Base-by-base conservation (phyloP, 1,140 invertebrate species). In the Caenorhabditis latens region DNA sequence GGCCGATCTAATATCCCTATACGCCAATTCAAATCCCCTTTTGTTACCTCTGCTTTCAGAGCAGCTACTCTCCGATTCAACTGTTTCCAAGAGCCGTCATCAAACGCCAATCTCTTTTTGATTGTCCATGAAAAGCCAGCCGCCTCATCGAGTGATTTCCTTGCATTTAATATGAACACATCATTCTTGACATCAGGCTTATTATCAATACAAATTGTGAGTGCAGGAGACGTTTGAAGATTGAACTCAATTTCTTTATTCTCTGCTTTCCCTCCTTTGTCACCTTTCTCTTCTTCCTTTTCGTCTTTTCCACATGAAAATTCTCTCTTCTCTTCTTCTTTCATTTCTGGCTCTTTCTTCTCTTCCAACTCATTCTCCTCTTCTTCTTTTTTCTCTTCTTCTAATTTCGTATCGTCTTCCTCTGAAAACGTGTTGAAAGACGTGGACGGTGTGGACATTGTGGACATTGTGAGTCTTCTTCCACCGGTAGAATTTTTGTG, bases 11-110 rank as follows among this genome's bases (percentile, higher is more conserved):
- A n/a, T n/a, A n/a, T n/a, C n/a, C n/a, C n/a, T n/a, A n/a, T n/a
- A n/a, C n/a, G n/a, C n/a, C n/a, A n/a, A n/a, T n/a, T n/a, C n/a
- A n/a, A n/a, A n/a, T 7, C 57, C 4, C 5, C 21, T 58, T 21
- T 21, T 58, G 2, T 48, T 32, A 79, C 71, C 71, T 79, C 71
- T 5, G 71, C 71, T 43, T 24, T 50, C 50, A 79, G 50, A 5
- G 71, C 43, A 16, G 46, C n/a, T 19, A 79, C 50, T 50, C 71
- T n/a, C 7, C 71, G 43, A n/a, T 46, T 79, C 71, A 79, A 50
- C 32, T 79, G 71, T n/a, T 79, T 79, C 71, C 71, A 79, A 46
- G 46, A 79, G 5, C 71, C 71, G 13, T 79, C 71, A 50, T 79
- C 71, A 79, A 79, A 79, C 13, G 71, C 19, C 46, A 79, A 50